Base-by-base conservation (phyloP, 2,888 invertebrate genomes). In the Tyria jacobaeae region DNA sequence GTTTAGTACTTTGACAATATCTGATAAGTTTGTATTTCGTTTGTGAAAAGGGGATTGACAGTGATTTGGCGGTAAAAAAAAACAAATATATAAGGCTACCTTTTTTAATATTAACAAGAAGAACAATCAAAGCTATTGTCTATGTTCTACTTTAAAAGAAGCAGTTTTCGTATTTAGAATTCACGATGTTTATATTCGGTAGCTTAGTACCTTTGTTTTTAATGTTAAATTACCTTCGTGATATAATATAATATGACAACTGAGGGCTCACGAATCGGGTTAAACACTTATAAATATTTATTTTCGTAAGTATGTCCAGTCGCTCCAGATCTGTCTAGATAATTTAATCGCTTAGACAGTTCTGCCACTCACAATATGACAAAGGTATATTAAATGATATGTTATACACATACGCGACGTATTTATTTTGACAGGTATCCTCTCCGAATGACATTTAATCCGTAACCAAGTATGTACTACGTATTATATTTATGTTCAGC, bases 281-380 rank as follows among this genome's bases (percentile, higher is more conserved):
- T 31, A 31, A 31, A n/a, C 9, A 5, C 24, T 37, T 52, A 34
- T n/a, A n/a, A n/a, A n/a, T 51, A 34, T 27, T 54, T 55, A 24
- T 60, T 60, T 49, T 48, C 31, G 39, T 49, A n/a, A n/a, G n/a
- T n/a, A 2, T 21, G 60, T 48, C 49, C 60, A 49, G 48, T 12
- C 31, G 39, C 39, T 49, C 47, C 47, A 60, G 60, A 60, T 54
- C 54, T 54, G 49, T 59, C 53, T 48, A 37, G 54, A 60, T 54
- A 54, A 54, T 48, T 54, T 15, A 48, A 44, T 27, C 25, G 31
- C n/a, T 27, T 48, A 12, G 54, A 60, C 52, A 27, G 48, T 7
- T n/a, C 54, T 60, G 60, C 49, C 60, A 55, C 60, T 60, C 41
- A 50, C 27, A n/a, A 10, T 34, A n/a, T 54, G 39, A 50, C 39